These are phyloP conservation scores for Parambassis ranga DNA, from an alignment of 2,797 vertebrate genomes.

Conservation along the genomic window DNA sequence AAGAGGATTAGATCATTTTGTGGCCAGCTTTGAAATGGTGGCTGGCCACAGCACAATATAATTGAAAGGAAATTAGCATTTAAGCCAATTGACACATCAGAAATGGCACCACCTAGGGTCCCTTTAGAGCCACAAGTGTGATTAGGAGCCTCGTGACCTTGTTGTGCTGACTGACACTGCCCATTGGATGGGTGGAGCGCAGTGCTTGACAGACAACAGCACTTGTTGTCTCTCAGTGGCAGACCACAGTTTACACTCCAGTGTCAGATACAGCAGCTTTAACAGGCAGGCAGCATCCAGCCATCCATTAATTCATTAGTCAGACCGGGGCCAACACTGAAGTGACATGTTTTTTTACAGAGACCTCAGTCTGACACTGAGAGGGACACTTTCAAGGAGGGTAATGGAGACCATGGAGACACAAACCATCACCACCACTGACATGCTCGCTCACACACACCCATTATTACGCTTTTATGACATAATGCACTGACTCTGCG, in stretches of 20 bases:
- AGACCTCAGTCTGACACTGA: conserved; percentile 51
- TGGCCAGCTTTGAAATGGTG: neutral
- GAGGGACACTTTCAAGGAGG: conserved; percentile 36
- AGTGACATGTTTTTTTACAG: conserved; percentile 33
- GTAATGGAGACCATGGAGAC: conserved; percentile 46
- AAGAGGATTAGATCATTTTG: neutral
- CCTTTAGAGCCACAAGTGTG: neutral
- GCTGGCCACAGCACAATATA: neutral
- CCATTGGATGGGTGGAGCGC: conserved; percentile 19
- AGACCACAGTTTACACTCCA: conserved; percentile 20
- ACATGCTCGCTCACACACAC: conserved; percentile 26
- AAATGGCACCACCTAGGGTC: conserved; percentile 31
- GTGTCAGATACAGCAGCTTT: conserved; percentile 43
- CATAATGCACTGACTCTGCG: conserved; percentile 28
- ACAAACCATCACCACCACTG: conserved; percentile 53
- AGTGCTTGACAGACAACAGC: conserved; percentile 10
- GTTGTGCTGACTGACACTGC: neutral
- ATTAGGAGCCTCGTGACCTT: conserved; percentile 1
- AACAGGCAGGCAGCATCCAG: conserved; percentile 14
- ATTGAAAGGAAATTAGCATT: neutral
- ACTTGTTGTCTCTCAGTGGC: conserved; percentile 46
- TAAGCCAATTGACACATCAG: neutral
- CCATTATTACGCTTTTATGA: conserved; percentile 44
- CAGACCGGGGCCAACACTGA: conserved; percentile 22
- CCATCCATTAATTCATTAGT: conserved; percentile 50